phyloP scores from a whole-genome alignment of 2,797 vertebrate species.

The Scomberomorus guttatus region DNA sequence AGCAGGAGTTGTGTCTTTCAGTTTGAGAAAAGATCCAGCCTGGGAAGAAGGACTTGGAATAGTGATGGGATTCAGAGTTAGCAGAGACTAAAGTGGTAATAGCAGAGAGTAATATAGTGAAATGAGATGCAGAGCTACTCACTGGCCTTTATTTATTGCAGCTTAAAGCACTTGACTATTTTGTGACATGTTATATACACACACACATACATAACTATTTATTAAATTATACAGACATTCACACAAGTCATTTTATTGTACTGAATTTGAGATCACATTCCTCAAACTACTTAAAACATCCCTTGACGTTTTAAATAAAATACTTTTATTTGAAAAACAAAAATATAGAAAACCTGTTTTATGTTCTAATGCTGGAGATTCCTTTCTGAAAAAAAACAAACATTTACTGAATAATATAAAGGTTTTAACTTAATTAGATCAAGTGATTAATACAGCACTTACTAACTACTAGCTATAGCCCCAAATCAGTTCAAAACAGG shows the following conservation, averaged over 20 bases:
- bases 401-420: not conserved
- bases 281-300: not conserved
- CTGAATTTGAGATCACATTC: not conserved
- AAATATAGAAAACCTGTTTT: not conserved
- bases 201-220: not conserved
- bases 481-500: constrained; percentile 27
- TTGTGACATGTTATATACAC: not conserved
- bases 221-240: not conserved
- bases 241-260: not conserved
- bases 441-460: constrained; percentile 23
- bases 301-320: not conserved
- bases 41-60: constrained; percentile 13
- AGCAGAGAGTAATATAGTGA: not conserved
- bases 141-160: constrained; percentile 4
- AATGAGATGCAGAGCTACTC: constrained; percentile 10
- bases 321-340: not conserved
- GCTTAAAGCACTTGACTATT: not conserved
- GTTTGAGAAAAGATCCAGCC: not conserved
- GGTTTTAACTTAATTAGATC: constrained; percentile 19
- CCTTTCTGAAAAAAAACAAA: constrained; percentile 2
- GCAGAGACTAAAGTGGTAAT: constrained; percentile 22
- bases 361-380: not conserved
- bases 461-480: not conserved
- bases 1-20: not conserved
- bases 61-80: constrained; percentile 8